A percentile compares a stretch with the other conserved stretches of the same genome.
phyloP scores from a whole-genome alignment of 2,888 invertebrate species.

The Sphinx pinastri region DNA sequence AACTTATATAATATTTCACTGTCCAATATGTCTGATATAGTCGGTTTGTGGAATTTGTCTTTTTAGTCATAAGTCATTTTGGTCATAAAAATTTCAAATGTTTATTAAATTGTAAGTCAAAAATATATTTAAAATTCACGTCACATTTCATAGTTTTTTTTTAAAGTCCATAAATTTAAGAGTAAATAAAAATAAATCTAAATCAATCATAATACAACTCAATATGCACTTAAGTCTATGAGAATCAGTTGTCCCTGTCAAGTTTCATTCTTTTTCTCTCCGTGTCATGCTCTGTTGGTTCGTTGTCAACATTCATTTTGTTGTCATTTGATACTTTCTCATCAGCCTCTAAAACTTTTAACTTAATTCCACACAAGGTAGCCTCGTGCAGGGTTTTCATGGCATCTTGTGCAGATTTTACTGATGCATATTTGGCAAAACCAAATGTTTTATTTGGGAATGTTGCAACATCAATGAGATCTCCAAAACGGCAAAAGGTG shows the following conservation, averaged over 20 bases:
- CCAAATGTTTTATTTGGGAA: slow-evolving; percentile 96
- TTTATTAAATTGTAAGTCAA: slow-evolving; percentile 16
- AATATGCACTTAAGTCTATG: slow-evolving; percentile 8
- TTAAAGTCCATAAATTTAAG: neutral
- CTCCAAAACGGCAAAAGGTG: slow-evolving; percentile 95
- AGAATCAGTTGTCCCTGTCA: slow-evolving; percentile 29
- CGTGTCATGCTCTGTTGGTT: slow-evolving; percentile 43
- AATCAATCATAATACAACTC: neutral
- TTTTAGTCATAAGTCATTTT: slow-evolving; percentile 4
- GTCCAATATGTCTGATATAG: neutral
- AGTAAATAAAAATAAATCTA: neutral
- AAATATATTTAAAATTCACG: neutral
- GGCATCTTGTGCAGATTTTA: slow-evolving; percentile 90
- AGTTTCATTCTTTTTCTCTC: slow-evolving; percentile 50
- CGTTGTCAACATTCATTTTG: slow-evolving; percentile 45
- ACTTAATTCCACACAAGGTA: slow-evolving; percentile 90
- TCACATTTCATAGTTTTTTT: slow-evolving; percentile 15
- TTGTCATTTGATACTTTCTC: slow-evolving; percentile 78
- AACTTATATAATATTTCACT: neutral
- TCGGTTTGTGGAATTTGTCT: slow-evolving; percentile 1
- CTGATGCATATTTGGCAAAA: slow-evolving; percentile 93
- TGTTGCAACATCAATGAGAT: slow-evolving; percentile 94
- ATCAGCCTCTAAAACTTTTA: slow-evolving; percentile 96
- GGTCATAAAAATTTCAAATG: neutral
- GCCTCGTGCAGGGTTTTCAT: slow-evolving; percentile 90